Conservation (phyloP, 2,797 vertebrate species). For the Onychomys leucogaster region DNA sequence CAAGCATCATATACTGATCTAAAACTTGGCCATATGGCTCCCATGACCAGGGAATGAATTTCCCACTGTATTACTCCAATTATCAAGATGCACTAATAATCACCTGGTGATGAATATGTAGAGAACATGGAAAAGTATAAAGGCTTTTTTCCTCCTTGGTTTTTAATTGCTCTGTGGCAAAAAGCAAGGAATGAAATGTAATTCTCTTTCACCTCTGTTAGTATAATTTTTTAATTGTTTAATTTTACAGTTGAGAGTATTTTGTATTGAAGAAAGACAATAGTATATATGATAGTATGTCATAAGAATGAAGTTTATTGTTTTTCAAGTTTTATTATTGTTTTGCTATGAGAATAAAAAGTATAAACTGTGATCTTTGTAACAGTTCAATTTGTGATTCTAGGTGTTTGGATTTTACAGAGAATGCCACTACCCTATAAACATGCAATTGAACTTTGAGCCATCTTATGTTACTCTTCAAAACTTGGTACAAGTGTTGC, state of each 20-base stretch:
- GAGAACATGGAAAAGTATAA: conserved; percentile 38
- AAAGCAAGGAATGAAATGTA: conserved; percentile 35
- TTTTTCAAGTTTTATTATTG: conserved; percentile 49
- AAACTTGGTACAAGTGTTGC: not conserved
- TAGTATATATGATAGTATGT: conserved; percentile 39
- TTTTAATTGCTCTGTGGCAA: conserved; percentile 56
- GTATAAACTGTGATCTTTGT: not conserved
- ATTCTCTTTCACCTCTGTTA: not conserved
- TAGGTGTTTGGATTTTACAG: not conserved
- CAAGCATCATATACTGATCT: not conserved
- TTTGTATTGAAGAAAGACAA: conserved; percentile 48
- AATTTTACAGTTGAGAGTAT: conserved; percentile 68
- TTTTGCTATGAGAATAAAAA: conserved; percentile 49
- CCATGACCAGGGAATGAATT: not conserved
- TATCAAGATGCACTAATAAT: not conserved
- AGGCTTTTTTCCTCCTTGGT: conserved; percentile 17
- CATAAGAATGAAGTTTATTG: conserved; percentile 33
- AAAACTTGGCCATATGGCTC: not conserved
- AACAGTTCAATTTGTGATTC: conserved; percentile 3
- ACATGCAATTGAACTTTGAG: not conserved
- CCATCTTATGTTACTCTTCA: not conserved
- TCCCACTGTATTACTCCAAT: conserved; percentile 56
- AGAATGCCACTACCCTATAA: not conserved
- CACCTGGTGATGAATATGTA: conserved; percentile 17
- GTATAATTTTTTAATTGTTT: conserved; percentile 56